These are phyloP conservation scores for Aphaenogaster rudis DNA, from an alignment of 1,140 invertebrate genomes.

Conservation along the genomic window DNA sequence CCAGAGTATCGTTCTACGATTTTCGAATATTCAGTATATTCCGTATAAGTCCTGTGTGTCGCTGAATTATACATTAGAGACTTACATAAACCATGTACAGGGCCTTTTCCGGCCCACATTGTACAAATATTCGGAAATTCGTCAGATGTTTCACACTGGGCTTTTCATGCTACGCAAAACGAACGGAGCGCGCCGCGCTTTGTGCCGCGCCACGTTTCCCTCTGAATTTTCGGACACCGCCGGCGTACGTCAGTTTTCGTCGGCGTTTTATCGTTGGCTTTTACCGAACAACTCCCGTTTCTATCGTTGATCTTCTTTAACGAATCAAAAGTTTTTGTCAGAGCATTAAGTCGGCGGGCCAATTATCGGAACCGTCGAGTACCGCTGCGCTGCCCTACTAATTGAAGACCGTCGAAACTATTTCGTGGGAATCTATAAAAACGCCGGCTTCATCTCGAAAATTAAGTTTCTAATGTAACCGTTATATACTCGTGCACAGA, in stretches of 20 bases:
- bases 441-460: conserved; percentile 52
- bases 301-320: conserved; percentile 63
- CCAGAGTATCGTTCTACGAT: neutral
- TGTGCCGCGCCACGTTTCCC: conserved; percentile 48
- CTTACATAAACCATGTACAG: conserved; percentile 29
- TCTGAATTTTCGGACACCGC: conserved; percentile 51
- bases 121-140: conserved; percentile 49
- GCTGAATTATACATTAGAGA: conserved; percentile 47
- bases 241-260: conserved; percentile 46
- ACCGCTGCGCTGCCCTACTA: conserved; percentile 24
- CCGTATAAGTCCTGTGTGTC: conserved; percentile 5
- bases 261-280: conserved; percentile 52
- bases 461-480: conserved; percentile 60
- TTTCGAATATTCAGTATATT: neutral
- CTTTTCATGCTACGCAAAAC: conserved; percentile 45
- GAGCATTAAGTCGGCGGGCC: conserved; percentile 57
- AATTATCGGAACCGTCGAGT: conserved; percentile 58
- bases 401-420: conserved; percentile 52
- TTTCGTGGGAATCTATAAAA: conserved; percentile 58
- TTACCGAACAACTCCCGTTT: conserved; percentile 44
- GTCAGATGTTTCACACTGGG: conserved; percentile 46
- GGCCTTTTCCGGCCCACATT: conserved; percentile 10
- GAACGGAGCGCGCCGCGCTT: conserved; percentile 39
- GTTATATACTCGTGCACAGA: conserved; percentile 31
- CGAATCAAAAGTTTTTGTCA: conserved; percentile 61